Evolutionary conservation across 1,140 invertebrate genomes (phyloP), one percentile per base, ranked within the genome.

Genomic region (Pseudomyrmex dendroicus): DNA sequence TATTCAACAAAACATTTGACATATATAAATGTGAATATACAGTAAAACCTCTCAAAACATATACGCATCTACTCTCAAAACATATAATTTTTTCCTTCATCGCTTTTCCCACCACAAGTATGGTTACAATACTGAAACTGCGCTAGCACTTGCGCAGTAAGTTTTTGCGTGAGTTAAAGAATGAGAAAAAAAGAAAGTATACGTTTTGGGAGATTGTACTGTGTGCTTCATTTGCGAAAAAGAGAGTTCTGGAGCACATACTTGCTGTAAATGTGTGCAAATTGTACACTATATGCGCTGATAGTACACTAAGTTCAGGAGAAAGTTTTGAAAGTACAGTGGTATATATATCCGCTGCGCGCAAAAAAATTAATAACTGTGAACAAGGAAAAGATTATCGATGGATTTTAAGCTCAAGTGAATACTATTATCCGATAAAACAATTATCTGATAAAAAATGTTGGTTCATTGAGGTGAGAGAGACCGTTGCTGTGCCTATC

Each of bases 211-310:
- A 25, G 1, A 1, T 25, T 2, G 22, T 25, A 25, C 22, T 25
- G 22, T 25, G 22, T 56, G 54, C 15, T 56, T 4, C 17, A 56
- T 56, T 56, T 56, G n/a, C 15, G n/a, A 56, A 56, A 56, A 56
- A 56, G n/a, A 56, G n/a, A 56, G 54, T n/a, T 56, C 54, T 56
- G 54, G 54, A 56, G 15, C n/a, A 56, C 15, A 56, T 56, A 56
- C 15, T 4, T 56, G 54, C 15, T 56, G 15, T 56, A 56, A 56
- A 56, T 56, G 35, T 35, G 35, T n/a, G 54, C 13, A 56, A 35
- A 35, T 35, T 35, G 35, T n/a, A 56, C 54, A 56, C 54, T 56
- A 56, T 56, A 56, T 56, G n/a, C 54, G 54, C 54, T 56, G 54
- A 56, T 56, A 56, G n/a, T 56, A 56, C 54, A 56, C 54, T 56